A percentile compares a stretch with the other conserved stretches of the same genome.
Evolutionary conservation across 2,888 invertebrate genomes (phyloP).

Genomic region (Lepetodrilus schrolli): DNA sequence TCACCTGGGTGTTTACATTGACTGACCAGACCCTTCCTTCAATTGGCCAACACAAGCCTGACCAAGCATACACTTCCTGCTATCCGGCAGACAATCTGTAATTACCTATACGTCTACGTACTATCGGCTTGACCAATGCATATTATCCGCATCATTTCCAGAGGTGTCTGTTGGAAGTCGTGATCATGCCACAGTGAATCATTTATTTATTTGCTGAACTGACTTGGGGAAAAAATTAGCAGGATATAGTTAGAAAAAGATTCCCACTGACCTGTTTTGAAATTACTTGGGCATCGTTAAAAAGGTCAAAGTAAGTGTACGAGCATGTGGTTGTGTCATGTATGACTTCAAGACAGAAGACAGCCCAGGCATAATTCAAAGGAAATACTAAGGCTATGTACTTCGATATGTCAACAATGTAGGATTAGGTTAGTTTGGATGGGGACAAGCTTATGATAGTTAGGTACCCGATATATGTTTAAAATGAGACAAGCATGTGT

Average conservation of each 20-base stretch:
- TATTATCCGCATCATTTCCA: neutral
- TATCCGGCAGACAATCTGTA: neutral
- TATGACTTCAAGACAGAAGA: neutral
- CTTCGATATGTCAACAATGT: neutral
- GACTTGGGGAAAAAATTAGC: neutral
- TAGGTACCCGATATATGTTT: neutral
- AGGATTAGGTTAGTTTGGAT: neutral
- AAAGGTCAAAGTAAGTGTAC: neutral
- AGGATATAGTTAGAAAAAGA: neutral
- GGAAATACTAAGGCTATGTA: neutral
- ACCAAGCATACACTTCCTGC: neutral
- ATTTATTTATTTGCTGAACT: neutral
- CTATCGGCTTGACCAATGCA: neutral
- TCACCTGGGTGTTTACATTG: neutral
- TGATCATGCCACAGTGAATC: neutral
- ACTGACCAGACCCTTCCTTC: neutral
- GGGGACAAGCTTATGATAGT: too few relatives aligned
- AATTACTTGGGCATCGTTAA: neutral
- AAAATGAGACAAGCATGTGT: neutral
- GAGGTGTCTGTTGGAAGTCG: too few relatives aligned
- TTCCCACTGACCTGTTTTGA: neutral
- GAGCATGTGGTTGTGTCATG: neutral
- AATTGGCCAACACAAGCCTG: neutral
- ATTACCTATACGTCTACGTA: neutral
- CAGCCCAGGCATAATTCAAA: neutral